phyloP scores from a whole-genome alignment of 2,113 vertebrate species.

The Urocolius indicus region DNA sequence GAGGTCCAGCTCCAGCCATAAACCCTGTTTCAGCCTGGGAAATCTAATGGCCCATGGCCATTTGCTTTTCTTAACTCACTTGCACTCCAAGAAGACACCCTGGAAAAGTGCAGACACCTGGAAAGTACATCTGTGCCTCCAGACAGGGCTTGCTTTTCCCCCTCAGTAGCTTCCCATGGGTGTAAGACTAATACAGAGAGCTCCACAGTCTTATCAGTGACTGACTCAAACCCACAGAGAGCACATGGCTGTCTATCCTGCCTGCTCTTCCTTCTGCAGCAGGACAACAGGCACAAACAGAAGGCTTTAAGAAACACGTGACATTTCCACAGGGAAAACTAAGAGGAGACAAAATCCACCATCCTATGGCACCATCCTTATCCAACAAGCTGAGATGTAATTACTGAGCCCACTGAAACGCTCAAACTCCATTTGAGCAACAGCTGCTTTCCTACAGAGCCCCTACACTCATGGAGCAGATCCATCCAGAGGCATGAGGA shows the following conservation, averaged over 20 bases:
- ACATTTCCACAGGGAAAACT: neutral
- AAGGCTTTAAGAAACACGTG: neutral
- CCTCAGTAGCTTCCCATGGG: neutral
- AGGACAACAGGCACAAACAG: neutral
- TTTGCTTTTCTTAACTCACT: neutral
- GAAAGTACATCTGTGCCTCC: neutral
- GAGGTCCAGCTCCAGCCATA: neutral
- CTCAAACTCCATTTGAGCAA: neutral
- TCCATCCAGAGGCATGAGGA: neutral
- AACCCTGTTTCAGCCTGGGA: neutral
- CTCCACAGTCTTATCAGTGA: neutral
- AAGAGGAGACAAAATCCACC: neutral
- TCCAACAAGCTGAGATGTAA: neutral
- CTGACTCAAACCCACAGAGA: fast-evolving
- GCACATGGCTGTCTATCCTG: neutral
- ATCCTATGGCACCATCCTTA: neutral
- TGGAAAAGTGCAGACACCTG: neutral
- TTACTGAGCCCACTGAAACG: neutral
- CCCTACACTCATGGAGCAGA: neutral
- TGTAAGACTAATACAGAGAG: neutral
- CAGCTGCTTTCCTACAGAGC: neutral
- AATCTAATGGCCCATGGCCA: neutral
- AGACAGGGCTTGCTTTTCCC: neutral
- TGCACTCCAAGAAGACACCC: neutral
- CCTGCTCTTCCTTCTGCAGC: neutral